Base-by-base conservation (phyloP, 1,140 invertebrate genomes). In the Stegodyphus mimosarum region DNA sequence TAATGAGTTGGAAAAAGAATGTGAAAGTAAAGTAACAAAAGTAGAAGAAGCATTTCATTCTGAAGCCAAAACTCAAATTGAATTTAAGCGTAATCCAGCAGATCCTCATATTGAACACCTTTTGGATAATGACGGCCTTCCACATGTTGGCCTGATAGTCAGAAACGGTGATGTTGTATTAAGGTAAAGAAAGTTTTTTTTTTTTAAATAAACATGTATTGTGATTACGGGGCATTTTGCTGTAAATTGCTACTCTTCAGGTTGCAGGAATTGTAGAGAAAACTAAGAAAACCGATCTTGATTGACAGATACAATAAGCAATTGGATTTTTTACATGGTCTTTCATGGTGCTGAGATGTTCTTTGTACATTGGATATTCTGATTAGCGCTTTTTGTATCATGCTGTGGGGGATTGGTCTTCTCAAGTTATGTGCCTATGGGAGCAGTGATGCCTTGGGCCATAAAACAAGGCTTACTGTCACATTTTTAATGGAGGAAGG, bases 1-100 rank as follows among this genome's bases (percentile, higher is more conserved):
- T 48, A 9, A 86, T 33, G 74, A 71, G n/a, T 66, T 77, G 7
- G 83, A 67, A n/a, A 5, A 15, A 67, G 75, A 72, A 5, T 72
- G 64, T 6, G 10, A 15, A 6, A 64, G 64, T 51, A 66, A 13
- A n/a, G 10, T 10, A 49, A 9, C n/a, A 49, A 48, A 72, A 18
- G 15, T 78, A 10, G 11, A 15, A 6, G 52, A 78, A 48, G 49
- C 71, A 15, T 9, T 33, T 10, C 51, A 78, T 76, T 49, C 63
- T 48, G 51, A 33, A n/a, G 48, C 33, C 33, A 33, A 33, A 33
- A 9, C n/a, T 60, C 48, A 72, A 18, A 33, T 78, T 6, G 11
- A 15, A 6, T 72, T 86, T 53, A 60, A 78, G 9, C 9, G 53
- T 10, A 60, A 78, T 76, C 51, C 63, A 18, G 52, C 15, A n/a